Evolutionary conservation across 1,140 invertebrate genomes (phyloP), one percentile per base, ranked within the genome.

Genomic region (Sipha flava): DNA sequence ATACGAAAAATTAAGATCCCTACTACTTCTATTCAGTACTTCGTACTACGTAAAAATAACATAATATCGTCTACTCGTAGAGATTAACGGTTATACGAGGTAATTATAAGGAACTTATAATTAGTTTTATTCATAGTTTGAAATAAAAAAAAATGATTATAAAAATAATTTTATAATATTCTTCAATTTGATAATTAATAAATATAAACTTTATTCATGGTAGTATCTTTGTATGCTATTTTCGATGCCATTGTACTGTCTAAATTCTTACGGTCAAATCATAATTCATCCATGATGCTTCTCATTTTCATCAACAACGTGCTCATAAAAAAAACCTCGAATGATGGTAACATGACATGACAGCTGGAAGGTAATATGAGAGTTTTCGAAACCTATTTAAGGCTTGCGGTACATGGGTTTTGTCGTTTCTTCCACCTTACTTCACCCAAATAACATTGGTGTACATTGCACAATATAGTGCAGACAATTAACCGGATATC

Each of bases 351-450:
- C 23, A 43, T 5, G 12, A 75, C 45, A 54, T 75, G 70, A 75
- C 70, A 75, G 45, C 70, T 75, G 70, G 37, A 75, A 75, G 70
- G 70, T 75, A 75, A 75, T 31, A 54, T 75, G 70, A 75, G 70
- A 75, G 31, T 75, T 54, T 75, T 52, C 12, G 37, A 75, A 75
- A 75, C 49, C 29, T 52, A 54, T 75, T 34, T 37, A 34, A 47
- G 66, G 37, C 43, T 68, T n/a, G 66, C 66, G 66, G 66, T 75
- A 75, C 70, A 75, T 37, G 70, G 70, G 45, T 75, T 75, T 75
- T 75, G 70, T 75, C 34, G 70, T 75, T 75, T 75, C 47, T 75
- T 73, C 70, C 47, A 54, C 70, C 31, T 73, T 54, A 52, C 26
- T 73, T 52, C 70, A 73, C 70, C 70, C 70, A 54, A 73, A 73